A percentile compares a stretch with the other conserved stretches of the same genome.
phyloP scores from a whole-genome alignment of 2,797 vertebrate genomes.

The Trichosurus vulpecula region DNA sequence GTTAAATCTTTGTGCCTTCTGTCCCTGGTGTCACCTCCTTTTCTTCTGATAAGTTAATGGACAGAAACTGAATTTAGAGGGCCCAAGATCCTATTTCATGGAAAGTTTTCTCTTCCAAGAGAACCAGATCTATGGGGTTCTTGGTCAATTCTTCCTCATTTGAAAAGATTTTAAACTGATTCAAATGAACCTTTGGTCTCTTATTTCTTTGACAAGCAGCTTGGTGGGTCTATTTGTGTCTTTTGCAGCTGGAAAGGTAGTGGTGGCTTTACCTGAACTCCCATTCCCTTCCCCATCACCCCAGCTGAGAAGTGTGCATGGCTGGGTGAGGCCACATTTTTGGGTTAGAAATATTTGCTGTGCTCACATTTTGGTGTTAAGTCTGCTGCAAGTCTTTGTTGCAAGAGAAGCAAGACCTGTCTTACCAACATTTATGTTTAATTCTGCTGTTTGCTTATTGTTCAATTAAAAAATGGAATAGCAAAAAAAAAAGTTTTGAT shows the following conservation, averaged over 20 bases:
- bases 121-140: not conserved
- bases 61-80: not conserved
- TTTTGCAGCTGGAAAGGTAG: not conserved
- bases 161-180: not conserved
- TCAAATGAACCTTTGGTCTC: not conserved
- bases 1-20: not conserved
- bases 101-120: not conserved
- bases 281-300: not conserved
- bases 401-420: not conserved
- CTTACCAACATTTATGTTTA: constrained; percentile 31
- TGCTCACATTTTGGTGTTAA: not conserved
- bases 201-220: not conserved
- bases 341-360: not conserved
- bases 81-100: not conserved
- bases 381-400: not conserved
- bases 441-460: constrained; percentile 61
- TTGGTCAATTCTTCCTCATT: not conserved
- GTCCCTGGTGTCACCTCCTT: not conserved
- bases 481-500: no score
- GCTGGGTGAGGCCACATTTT: no score
- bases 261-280: not conserved
- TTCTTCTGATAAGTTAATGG: not conserved
- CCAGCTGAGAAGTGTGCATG: not conserved
- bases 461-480: constrained; percentile 76
- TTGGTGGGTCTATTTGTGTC: not conserved